These are phyloP conservation scores for Prietella phreatophila DNA, from an alignment of 2,113 vertebrate species.

Conservation along the genomic window DNA sequence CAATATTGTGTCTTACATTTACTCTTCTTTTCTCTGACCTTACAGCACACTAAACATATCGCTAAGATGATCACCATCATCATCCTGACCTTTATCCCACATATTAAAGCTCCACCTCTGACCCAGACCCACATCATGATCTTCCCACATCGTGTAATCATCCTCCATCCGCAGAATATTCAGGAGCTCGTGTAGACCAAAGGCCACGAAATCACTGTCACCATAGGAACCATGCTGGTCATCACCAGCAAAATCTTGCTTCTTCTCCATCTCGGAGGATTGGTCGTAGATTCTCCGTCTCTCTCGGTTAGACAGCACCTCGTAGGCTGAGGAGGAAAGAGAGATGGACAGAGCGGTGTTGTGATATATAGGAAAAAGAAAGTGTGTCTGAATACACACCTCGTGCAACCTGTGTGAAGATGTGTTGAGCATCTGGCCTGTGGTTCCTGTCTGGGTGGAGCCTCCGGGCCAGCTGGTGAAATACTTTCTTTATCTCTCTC, in stretches of 20 bases:
- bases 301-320: conserved; percentile 35
- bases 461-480: conserved; percentile 40
- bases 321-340: conserved; percentile 29
- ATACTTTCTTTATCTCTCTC: conserved; percentile 47
- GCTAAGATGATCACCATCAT: conserved; percentile 19
- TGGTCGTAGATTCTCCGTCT: conserved; percentile 40
- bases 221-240: conserved; percentile 2
- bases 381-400: conserved; percentile 19
- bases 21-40: neutral
- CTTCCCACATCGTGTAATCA: conserved; percentile 22
- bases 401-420: conserved; percentile 43
- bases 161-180: conserved; percentile 34
- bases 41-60: conserved; percentile 41
- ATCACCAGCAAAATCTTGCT: neutral
- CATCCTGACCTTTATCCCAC: conserved; percentile 36
- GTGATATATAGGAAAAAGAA: neutral
- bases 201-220: conserved; percentile 14
- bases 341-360: too few relatives aligned
- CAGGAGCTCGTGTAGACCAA: conserved; percentile 34
- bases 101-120: conserved; percentile 41
- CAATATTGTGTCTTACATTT: neutral
- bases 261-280: neutral
- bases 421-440: conserved; percentile 37
- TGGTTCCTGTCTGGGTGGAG: conserved; percentile 50
- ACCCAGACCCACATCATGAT: conserved; percentile 3